Base-by-base conservation (phyloP, 2,888 invertebrate genomes). In the Galerucella calmariensis region DNA sequence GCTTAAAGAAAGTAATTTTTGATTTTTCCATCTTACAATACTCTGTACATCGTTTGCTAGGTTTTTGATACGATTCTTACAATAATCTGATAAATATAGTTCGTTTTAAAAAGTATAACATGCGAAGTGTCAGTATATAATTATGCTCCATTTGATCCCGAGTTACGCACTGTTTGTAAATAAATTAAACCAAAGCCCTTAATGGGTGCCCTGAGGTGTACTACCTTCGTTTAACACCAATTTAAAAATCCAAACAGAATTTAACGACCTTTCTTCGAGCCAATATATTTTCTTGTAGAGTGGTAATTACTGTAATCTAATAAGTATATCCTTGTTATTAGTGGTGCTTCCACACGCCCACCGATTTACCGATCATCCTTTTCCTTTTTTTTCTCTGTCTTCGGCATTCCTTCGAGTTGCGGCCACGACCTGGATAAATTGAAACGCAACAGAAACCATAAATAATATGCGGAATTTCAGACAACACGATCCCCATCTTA, bases 401-500 rank as follows among this genome's bases (percentile, higher is more conserved):
- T 71, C 65, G n/a, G 44, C 65, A 24, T 65, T 48, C 63, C 72
- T 48, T n/a, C 46, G 63, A 65, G 63, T 11, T 44, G 63, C 63
- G 46, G 46, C 63, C 63, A 46, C 63, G 63, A 65, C 63, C 46
- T 65, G 84, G 83, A 85, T 85, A 86, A 86, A 87, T 86, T 85
- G 85, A 86, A 86, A 85, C 85, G 83, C 85, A 84, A 85, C 84
- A 83, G 83, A 83, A 82, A 84, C 85, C 85, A 87, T 87, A 87
- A 87, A 86, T 87, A 85, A 86, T 85, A 82, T 83, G 85, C 85
- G 85, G 85, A 85, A 86, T 85, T 85, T 83, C 83, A 86, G 84
- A 84, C 85, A 82, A 83, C 84, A 82, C 82, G 69, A 75, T 69
- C 59, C 83, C 82, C 84, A 83, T 82, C 83, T 84, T 84, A 85